phyloP scores from a whole-genome alignment of 2,888 invertebrate genomes.

The Drosophila birchii region DNA sequence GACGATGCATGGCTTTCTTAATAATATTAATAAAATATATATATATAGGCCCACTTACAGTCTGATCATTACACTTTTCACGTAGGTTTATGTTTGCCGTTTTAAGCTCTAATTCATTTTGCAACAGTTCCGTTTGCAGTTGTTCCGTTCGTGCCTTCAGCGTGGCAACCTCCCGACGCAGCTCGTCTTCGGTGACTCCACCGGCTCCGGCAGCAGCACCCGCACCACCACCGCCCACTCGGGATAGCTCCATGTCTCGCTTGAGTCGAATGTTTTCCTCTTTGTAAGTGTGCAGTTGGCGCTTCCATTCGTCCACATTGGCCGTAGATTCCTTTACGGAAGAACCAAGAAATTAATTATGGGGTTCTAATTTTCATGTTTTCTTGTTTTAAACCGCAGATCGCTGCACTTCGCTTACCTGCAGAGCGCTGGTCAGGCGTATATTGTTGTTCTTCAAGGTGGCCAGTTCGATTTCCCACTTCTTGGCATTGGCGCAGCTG shows the following conservation, averaged over 20 bases:
- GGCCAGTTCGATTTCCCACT: slow-evolving; percentile 98
- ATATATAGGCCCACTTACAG: slow-evolving; percentile 85
- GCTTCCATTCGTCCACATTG: slow-evolving; percentile 99
- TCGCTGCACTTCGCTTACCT: slow-evolving; percentile 84
- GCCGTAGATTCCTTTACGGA: slow-evolving; percentile 91
- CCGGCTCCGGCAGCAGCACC: slow-evolving; percentile 83
- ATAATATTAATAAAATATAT: background rate
- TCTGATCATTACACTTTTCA: slow-evolving; percentile 89
- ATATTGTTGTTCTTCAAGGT: slow-evolving; percentile 98
- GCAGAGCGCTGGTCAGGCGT: slow-evolving; percentile 96
- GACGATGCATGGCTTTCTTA: no score
- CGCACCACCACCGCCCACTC: slow-evolving; percentile 87
- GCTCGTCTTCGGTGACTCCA: slow-evolving; percentile 89
- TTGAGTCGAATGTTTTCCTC: slow-evolving; percentile 95
- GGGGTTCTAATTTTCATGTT: background rate
- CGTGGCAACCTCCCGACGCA: slow-evolving; percentile 90
- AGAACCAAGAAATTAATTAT: background rate
- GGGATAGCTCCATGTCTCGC: slow-evolving; percentile 89
- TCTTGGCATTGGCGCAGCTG: slow-evolving; percentile 98
- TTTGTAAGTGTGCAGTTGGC: slow-evolving; percentile 96
- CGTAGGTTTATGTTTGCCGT: slow-evolving; percentile 84
- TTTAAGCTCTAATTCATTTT: slow-evolving; percentile 93
- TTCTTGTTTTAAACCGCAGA: background rate
- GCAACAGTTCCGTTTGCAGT: slow-evolving; percentile 91
- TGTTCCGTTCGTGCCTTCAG: slow-evolving; percentile 93